Base-by-base conservation (phyloP, 2,113 vertebrate species). In the Camelus dromedarius region DNA sequence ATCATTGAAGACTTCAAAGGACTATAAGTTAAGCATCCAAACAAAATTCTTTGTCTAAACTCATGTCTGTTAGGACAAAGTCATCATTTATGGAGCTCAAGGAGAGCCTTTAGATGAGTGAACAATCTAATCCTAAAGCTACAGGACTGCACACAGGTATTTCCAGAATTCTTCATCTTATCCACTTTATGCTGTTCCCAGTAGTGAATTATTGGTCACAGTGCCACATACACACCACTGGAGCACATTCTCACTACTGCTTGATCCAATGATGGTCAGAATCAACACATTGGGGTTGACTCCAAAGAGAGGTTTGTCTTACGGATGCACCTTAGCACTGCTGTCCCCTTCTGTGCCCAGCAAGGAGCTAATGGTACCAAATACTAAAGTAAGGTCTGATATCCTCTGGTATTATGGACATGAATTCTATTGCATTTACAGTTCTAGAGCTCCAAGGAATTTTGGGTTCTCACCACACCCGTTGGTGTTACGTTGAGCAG, bases 1-100 rank as follows among this genome's bases (percentile, higher is more conserved):
- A 80, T 76, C 85, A 79, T 18, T 69, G 94, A 95, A 54, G 56
- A 94, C 26, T 88, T 91, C 75, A 93, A 95, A 48, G 50, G 52
- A 95, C 87, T 93, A 85, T 87, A 97, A 93, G 60, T 72, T 97
- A 89, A 94, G 81, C 24, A 89, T 32, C 30, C 24, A 96, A 95
- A 86, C 56, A 83, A 86, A 94, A 91, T 83, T 86, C 38, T 82
- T 87, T 75, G n/a, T 76, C 56, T 87, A 72, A 93, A 89, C 89
- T 9, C 50, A 80, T 96, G 89, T 86, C 76, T 93, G 24, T 89
- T 79, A 81, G 42, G 85, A 84, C 42, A 83, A 75, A 87, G 32
- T 79, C 75, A 73, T 93, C 35, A 92, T 72, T 87, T 50, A 60
- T 4, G 26, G 35, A 67, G 19, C 28, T 95, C 42, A 56, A 76